phyloP scores from a whole-genome alignment of 2,113 vertebrate species.

The Oxyura jamaicensis region DNA sequence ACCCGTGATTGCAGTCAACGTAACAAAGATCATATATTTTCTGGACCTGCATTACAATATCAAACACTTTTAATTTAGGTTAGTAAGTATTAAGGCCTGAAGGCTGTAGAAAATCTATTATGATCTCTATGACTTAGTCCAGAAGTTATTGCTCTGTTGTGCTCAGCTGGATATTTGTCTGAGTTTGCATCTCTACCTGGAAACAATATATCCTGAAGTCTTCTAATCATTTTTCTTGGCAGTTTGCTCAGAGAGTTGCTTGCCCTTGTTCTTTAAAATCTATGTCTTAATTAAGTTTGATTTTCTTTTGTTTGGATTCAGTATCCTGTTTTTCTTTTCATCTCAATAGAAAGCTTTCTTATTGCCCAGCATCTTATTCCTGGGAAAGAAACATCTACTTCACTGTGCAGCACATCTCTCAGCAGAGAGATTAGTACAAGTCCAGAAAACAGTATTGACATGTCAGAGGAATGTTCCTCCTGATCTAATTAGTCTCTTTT shows the following conservation, averaged over 20 bases:
- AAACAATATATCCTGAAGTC: background rate
- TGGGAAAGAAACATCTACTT: background rate
- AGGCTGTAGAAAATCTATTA: background rate
- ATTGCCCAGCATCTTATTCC: background rate
- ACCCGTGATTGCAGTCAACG: background rate
- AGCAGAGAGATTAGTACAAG: background rate
- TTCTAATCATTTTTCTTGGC: background rate
- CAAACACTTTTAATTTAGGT: background rate
- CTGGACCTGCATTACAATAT: background rate
- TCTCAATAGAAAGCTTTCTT: background rate
- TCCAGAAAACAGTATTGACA: background rate
- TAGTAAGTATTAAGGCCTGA: background rate
- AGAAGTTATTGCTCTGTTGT: background rate
- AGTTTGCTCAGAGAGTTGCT: background rate
- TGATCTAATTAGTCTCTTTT: background rate
- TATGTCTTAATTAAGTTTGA: background rate
- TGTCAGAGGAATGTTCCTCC: background rate
- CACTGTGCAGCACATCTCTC: background rate
- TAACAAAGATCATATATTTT: background rate
- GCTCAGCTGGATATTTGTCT: background rate
- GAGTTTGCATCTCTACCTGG: background rate
- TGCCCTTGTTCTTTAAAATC: background rate
- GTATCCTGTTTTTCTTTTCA: background rate
- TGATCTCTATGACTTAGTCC: background rate
- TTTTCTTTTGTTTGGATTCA: background rate